phyloP scores from a whole-genome alignment of 2,888 invertebrate genomes.

The Linhomoeus sp. region DNA sequence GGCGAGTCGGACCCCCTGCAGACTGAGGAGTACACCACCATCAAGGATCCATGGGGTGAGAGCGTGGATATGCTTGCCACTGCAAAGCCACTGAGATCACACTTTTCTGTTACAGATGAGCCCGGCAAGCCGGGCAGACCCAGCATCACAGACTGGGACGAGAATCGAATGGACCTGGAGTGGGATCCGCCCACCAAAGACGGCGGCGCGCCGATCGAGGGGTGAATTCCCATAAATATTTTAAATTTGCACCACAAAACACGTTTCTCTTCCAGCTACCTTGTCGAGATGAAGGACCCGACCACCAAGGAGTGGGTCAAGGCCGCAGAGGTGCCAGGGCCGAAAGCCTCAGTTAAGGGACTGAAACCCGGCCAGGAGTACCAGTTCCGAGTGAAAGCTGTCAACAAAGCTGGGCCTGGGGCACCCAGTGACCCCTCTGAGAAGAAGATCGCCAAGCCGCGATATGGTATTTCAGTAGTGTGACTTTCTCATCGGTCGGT shows the following conservation, averaged over 20 bases:
- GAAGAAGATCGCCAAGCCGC: slow-evolving; percentile 80
- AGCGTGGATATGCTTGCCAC: no score
- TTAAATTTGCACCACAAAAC: no score
- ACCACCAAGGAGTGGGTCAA: slow-evolving; percentile 42
- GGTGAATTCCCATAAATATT: no score
- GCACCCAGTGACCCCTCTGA: slow-evolving; percentile 72
- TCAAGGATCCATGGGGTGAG: slow-evolving; percentile 71
- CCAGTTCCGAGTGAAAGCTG: slow-evolving; percentile 63
- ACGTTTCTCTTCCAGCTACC: slow-evolving; percentile 43
- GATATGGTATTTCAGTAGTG: slow-evolving; percentile 50
- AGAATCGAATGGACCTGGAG: slow-evolving; percentile 71
- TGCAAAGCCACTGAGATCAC: no score
- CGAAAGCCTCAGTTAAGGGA: slow-evolving; percentile 59
- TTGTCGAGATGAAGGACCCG: slow-evolving; percentile 68
- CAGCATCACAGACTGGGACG: slow-evolving; percentile 78
- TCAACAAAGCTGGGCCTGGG: slow-evolving; percentile 69
- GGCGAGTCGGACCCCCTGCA: slow-evolving; percentile 75
- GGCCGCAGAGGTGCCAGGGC: slow-evolving; percentile 13
- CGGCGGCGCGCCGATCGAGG: slow-evolving; percentile 63
- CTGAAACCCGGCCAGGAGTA: slow-evolving; percentile 75
- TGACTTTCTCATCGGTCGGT: no score
- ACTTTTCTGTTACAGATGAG: slow-evolving; percentile 43
- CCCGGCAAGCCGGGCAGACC: slow-evolving; percentile 70
- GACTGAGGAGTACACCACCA: slow-evolving; percentile 59
- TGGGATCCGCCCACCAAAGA: slow-evolving; percentile 58